These are phyloP conservation scores for Ptyas mucosa DNA, from an alignment of 2,113 vertebrate species.

Conservation along the genomic window DNA sequence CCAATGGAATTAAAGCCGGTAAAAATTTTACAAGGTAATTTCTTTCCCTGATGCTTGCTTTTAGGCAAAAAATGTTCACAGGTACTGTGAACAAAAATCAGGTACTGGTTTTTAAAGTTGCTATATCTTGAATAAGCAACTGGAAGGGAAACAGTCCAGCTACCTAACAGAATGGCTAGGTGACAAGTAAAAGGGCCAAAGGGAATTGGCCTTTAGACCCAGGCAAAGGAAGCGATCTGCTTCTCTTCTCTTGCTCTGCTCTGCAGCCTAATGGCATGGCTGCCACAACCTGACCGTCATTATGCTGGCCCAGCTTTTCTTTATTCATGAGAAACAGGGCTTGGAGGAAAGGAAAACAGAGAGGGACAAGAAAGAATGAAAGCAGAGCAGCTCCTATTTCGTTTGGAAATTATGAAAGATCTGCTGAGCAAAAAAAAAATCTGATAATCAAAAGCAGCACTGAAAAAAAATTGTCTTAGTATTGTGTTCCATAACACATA, in stretches of 20 bases:
- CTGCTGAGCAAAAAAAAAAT: not conserved
- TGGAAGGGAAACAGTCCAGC: not conserved
- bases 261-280: not conserved
- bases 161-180: not conserved
- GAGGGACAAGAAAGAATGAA: not conserved
- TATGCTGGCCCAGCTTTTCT: not conserved
- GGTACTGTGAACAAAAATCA: not conserved
- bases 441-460: not conserved
- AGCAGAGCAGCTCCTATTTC: not conserved
- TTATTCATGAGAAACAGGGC: not conserved
- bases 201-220: not conserved
- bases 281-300: not conserved
- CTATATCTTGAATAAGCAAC: not conserved
- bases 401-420: not conserved
- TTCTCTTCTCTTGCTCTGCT: not conserved
- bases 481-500: not conserved
- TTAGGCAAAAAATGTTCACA: not conserved
- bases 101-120: not conserved
- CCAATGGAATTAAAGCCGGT: not conserved
- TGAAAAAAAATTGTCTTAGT: not conserved
- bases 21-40: not conserved
- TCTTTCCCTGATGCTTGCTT: not conserved
- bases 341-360: not conserved
- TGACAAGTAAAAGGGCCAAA: not conserved
- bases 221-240: not conserved